Conservation (phyloP, 2,797 vertebrate species). For the Lacerta agilis region DNA sequence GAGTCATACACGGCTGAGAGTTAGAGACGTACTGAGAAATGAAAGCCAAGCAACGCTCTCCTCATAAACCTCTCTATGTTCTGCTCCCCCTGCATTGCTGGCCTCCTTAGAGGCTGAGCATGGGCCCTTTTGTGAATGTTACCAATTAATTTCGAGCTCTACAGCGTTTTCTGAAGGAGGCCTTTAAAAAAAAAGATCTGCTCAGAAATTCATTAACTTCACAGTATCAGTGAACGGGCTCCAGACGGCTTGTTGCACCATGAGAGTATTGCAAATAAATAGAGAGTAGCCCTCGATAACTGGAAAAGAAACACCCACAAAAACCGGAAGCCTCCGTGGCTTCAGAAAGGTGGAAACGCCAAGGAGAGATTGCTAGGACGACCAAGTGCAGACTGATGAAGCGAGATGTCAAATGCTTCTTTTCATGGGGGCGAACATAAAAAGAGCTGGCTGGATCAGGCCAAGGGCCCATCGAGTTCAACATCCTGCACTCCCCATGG, state of each 20-base stretch:
- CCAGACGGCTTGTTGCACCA: constrained; percentile 47
- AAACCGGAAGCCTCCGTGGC: not conserved
- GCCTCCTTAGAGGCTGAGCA: not conserved
- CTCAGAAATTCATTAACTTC: constrained; percentile 61
- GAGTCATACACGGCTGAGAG: fast-evolving
- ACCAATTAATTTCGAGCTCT: constrained; percentile 56
- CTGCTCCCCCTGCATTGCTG: not conserved
- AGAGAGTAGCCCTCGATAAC: not conserved
- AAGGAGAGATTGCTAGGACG: not conserved
- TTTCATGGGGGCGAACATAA: no score
- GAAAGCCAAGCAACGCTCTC: constrained; percentile 23
- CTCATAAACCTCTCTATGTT: not conserved
- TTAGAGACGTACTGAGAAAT: not conserved
- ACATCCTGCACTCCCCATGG: no score
- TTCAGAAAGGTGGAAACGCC: not conserved
- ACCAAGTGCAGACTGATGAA: fast-evolving
- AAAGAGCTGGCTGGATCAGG: no score
- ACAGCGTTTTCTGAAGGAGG: constrained; percentile 24
- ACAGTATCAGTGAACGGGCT: constrained; percentile 32
- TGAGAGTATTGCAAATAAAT: constrained; percentile 5
- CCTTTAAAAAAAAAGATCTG: constrained; percentile 21
- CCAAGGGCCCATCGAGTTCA: no score
- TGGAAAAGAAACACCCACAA: constrained; percentile 21
- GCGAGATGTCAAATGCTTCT: not conserved
- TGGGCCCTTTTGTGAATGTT: constrained; percentile 34